phyloP scores from a whole-genome alignment of 2,888 invertebrate species.

The Drosophila anomalata region DNA sequence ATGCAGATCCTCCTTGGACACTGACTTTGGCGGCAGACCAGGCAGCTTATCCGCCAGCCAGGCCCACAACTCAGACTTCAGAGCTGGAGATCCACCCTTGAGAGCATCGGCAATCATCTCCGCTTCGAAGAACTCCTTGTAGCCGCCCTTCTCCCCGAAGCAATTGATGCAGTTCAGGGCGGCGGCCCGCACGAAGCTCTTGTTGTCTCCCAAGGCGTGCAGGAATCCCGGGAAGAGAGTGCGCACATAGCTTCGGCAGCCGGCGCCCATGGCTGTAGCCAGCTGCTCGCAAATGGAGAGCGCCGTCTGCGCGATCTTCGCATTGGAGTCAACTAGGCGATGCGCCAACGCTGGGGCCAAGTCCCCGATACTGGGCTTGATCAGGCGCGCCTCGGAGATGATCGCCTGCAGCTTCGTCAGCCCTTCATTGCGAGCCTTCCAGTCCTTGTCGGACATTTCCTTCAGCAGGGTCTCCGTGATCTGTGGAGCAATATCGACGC shows the following conservation, averaged over 20 bases:
- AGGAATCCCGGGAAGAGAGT: conserved; percentile 94
- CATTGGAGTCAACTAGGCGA: conserved; percentile 94
- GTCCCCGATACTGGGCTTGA: conserved; percentile 93
- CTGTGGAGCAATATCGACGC: conserved; percentile 92
- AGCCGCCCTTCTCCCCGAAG: conserved; percentile 93
- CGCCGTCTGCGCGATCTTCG: conserved; percentile 93
- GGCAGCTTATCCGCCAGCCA: conserved; percentile 94
- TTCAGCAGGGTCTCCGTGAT: conserved; percentile 92
- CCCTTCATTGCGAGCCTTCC: conserved; percentile 89
- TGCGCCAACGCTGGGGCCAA: conserved; percentile 91
- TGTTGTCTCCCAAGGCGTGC: conserved; percentile 90
- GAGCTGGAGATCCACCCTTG: conserved; percentile 92
- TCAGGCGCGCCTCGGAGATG: conserved; percentile 88
- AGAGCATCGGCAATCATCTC: conserved; percentile 96
- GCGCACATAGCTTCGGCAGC: conserved; percentile 91
- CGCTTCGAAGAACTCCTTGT: conserved; percentile 91
- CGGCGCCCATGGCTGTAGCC: conserved; percentile 92
- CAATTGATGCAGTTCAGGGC: conserved; percentile 93
- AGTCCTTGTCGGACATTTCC: conserved; percentile 95
- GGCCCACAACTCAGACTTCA: conserved; percentile 91
- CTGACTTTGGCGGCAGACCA: conserved; percentile 87
- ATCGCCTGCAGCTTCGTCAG: conserved; percentile 84
- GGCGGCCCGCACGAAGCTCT: conserved; percentile 91
- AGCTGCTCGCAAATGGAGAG: conserved; percentile 92
- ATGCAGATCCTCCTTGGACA: conserved; percentile 92